These are phyloP conservation scores for Polia nebulosa DNA, from an alignment of 2,888 invertebrate genomes.

Conservation along the genomic window DNA sequence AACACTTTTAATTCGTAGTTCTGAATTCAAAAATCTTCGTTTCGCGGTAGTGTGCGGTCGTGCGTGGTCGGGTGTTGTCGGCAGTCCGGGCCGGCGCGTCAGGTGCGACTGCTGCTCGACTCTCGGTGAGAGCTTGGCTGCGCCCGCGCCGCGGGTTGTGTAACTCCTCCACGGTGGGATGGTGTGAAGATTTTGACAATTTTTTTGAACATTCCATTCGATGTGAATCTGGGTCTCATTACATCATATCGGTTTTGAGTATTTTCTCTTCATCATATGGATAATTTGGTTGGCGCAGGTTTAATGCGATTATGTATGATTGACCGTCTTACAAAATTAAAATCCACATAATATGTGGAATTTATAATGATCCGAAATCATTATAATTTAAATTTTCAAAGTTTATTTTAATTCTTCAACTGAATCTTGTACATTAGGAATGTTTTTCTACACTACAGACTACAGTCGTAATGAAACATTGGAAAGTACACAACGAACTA, in stretches of 20 bases:
- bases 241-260: slow-evolving; percentile 66
- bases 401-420: too few relatives aligned
- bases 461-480: not conserved
- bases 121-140: slow-evolving; percentile 52
- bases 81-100: slow-evolving; percentile 73
- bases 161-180: slow-evolving; percentile 68
- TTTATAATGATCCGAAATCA: slow-evolving; percentile 1
- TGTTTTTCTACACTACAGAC: too few relatives aligned
- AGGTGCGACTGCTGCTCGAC: slow-evolving; percentile 77
- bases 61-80: slow-evolving; percentile 63
- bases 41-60: slow-evolving; percentile 44
- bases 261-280: slow-evolving; percentile 61
- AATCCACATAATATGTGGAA: not conserved
- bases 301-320: slow-evolving; percentile 37
- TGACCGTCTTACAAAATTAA: slow-evolving; percentile 22
- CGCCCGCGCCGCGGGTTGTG: slow-evolving; percentile 70
- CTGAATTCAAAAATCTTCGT: slow-evolving; percentile 70
- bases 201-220: slow-evolving; percentile 69
- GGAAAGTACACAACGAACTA: slow-evolving; percentile 12
- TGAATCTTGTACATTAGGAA: too few relatives aligned
- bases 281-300: slow-evolving; percentile 36
- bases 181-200: slow-evolving; percentile 70
- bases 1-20: slow-evolving; percentile 69
- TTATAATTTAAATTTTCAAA: not conserved
- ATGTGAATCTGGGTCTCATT: slow-evolving; percentile 67